These are phyloP conservation scores for Yponomeuta cagnagella DNA, from an alignment of 2,888 invertebrate species.

Conservation along the genomic window DNA sequence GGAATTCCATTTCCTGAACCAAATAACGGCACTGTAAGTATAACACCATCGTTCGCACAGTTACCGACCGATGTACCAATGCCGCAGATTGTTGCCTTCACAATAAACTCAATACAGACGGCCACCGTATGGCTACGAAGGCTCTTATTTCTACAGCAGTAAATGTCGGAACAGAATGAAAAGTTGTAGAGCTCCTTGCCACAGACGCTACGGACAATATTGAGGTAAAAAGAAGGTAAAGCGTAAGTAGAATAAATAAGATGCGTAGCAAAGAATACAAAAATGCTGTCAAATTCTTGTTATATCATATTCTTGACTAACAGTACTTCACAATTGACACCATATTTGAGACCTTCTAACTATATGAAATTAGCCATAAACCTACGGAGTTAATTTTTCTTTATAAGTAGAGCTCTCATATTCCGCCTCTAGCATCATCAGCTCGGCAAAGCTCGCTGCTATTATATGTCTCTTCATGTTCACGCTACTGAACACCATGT, in stretches of 20 bases:
- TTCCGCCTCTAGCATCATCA: no score
- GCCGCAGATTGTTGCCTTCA: background rate
- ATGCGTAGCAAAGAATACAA: no score
- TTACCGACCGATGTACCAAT: background rate
- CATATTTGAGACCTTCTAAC: no score
- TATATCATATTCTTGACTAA: no score
- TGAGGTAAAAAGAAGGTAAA: background rate
- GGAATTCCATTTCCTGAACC: background rate
- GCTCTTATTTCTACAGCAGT: background rate
- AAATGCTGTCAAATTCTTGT: no score
- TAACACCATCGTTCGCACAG: background rate
- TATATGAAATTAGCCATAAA: no score
- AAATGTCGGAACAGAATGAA: background rate
- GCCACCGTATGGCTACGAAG: background rate
- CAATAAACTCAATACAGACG: background rate
- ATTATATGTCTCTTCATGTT: no score
- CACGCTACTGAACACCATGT: no score
- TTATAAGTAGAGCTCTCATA: no score
- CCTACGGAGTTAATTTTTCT: no score
- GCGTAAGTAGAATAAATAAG: background rate
- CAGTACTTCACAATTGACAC: no score
- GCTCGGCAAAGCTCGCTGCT: no score
- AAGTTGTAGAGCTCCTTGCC: background rate
- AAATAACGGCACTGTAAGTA: background rate
- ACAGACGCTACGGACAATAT: background rate